phyloP scores from a whole-genome alignment of 1,140 invertebrate species.

The Sinonovacula constricta region DNA sequence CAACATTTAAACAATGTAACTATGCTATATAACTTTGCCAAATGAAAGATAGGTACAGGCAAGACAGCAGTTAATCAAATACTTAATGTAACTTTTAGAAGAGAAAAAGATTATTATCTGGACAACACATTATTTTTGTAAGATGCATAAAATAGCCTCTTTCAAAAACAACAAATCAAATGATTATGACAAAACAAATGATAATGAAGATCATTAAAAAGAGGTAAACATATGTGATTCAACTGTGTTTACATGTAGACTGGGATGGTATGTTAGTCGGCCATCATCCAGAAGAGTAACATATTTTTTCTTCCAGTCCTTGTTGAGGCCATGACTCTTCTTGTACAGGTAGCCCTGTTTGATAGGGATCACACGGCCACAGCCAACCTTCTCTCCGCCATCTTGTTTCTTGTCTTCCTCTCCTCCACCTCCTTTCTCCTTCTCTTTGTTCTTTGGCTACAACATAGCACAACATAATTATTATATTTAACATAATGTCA shows the following conservation, averaged over 20 bases:
- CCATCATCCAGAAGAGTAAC: constrained; percentile 97
- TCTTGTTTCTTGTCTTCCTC: constrained; percentile 81
- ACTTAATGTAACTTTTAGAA: no score
- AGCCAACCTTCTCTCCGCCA: constrained; percentile 87
- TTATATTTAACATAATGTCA: no score
- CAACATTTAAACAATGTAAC: no score
- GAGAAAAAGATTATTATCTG: no score
- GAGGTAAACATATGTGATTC: neutral
- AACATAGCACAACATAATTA: constrained; percentile 27
- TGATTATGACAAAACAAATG: no score
- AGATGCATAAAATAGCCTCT: no score
- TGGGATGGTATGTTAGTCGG: constrained; percentile 96
- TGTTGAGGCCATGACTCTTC: constrained; percentile 95
- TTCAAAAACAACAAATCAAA: no score
- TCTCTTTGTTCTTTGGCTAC: constrained; percentile 87
- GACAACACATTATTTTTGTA: no score
- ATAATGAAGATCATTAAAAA: no score
- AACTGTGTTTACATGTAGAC: constrained; percentile 88
- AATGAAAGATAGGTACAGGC: no score
- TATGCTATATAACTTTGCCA: no score
- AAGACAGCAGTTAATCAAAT: no score
- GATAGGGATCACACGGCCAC: constrained; percentile 95
- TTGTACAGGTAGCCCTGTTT: constrained; percentile 99
- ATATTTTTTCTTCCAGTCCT: constrained; percentile 99
- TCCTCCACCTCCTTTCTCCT: constrained; percentile 38